A percentile compares a stretch with the other conserved stretches of the same genome.
These are phyloP conservation scores for Pristis pectinata DNA, from an alignment of 2,797 vertebrate genomes.

Conservation along the genomic window DNA sequence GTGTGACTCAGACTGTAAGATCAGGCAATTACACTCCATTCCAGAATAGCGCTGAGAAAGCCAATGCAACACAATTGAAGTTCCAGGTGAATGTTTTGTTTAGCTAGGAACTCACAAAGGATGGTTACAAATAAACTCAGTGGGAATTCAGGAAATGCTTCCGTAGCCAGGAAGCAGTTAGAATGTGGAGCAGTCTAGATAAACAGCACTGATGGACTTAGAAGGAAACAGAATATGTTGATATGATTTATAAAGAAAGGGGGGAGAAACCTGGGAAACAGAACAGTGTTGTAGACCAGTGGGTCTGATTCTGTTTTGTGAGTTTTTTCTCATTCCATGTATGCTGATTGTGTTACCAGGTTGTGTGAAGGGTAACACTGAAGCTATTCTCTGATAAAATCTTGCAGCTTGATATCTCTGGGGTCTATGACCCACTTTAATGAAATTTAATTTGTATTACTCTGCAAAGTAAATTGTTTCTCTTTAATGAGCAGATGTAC, in stretches of 20 bases:
- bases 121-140: background rate
- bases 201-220: background rate
- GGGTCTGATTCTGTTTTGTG: background rate
- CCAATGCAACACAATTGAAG: too few relatives aligned
- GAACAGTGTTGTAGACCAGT: background rate
- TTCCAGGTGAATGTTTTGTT: too few relatives aligned
- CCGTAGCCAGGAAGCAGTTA: background rate
- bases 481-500: background rate
- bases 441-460: background rate
- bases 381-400: background rate
- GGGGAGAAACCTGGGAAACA: background rate
- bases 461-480: background rate
- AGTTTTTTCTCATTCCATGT: background rate
- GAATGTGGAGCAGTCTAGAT: background rate
- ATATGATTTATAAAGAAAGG: background rate
- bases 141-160: background rate
- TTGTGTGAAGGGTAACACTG: background rate
- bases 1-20: too few relatives aligned
- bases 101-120: too few relatives aligned
- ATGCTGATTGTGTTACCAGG: background rate
- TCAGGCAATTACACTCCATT: too few relatives aligned
- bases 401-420: background rate
- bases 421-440: background rate
- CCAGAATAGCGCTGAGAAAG: too few relatives aligned
- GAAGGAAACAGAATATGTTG: background rate